Evolutionary conservation across 92 coral and sea anemone genomes (phyloP), one percentile per base, ranked within the genome.

Genomic region (Hydrozoanthus gracilis): DNA sequence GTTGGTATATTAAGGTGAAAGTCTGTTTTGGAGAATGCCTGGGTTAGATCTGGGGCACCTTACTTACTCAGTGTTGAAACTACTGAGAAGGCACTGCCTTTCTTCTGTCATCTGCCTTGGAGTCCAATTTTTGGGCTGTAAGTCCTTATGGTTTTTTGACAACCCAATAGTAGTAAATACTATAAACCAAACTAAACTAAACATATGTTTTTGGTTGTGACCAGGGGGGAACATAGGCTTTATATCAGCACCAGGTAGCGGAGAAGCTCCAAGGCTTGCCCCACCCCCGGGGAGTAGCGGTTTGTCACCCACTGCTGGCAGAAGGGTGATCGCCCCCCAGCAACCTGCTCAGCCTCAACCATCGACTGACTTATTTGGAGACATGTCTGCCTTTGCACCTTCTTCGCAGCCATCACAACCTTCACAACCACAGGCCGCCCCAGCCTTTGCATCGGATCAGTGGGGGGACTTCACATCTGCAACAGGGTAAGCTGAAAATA

Each of bases 391-490:
- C 39, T 84, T 92, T 86, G 64, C 73, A 48, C 77, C 93, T 10
- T 68, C 73, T 7, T 71, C 87, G 2, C 93, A 85, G 83, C 93
- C 90, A 56, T 83, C 82, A 58, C 89, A 85, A 80, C 93, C 90
- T 50, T 83, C 82, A 58, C 89, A 89, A 52, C 95, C 75, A 69
- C 92, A 91, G 69, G 73, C 47, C 13, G 45, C 94, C 64, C 66
- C 87, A 46, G 68, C 72, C 8, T 73, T 89, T 72, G 92, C 80
- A 1, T 78, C 88, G 8, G 83, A 87, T 0, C 89, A 97, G 49
- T 97, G 99, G 99, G 99, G 99, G 9, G 99, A 95, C 89, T 97
- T 97, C 74, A 90, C 99, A 12, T 83, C 99, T 0, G 98, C 99
- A 27, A 86, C 96, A 49, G 92, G 91, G 92, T 91, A 78, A 71